Percentiles rank a stretch among this genome's conserved stretches.
Conservation (phyloP, 2,113 vertebrate genomes). For the Acanthochromis polyacanthus region DNA sequence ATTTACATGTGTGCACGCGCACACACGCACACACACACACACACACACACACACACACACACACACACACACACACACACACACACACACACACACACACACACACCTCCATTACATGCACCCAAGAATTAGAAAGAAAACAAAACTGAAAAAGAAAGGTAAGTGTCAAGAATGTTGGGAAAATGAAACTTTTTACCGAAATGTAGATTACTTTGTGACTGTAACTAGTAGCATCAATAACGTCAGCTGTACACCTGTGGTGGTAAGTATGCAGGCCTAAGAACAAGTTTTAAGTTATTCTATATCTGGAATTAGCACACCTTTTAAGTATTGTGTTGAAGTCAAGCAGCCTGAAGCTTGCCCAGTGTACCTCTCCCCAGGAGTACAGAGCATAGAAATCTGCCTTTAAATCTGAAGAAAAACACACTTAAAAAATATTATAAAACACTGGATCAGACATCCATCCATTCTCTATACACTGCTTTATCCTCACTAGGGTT, state of each 20-base stretch:
- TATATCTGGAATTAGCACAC: not conserved
- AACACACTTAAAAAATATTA: not conserved
- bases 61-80: slow-evolving; percentile 16
- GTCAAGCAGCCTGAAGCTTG: not conserved
- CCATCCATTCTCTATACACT: no score
- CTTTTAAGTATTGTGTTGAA: not conserved
- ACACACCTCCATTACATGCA: slow-evolving; percentile 4
- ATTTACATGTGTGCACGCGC: slow-evolving; percentile 47
- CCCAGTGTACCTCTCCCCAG: not conserved
- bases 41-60: slow-evolving; percentile 9
- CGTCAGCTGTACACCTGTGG: not conserved
- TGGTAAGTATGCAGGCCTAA: not conserved
- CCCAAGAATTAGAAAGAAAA: slow-evolving; percentile 22
- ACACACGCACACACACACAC: not conserved
- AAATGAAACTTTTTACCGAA: slow-evolving; percentile 29
- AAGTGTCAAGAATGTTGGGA: slow-evolving; percentile 35
- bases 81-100: slow-evolving; percentile 1
- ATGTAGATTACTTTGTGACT: slow-evolving; percentile 29
- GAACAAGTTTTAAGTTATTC: not conserved
- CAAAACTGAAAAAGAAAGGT: slow-evolving; percentile 27
- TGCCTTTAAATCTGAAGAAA: not conserved
- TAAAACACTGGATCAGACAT: not conserved
- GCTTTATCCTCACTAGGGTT: no score
- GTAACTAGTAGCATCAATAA: slow-evolving; percentile 31
- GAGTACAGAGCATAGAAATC: not conserved